These are phyloP conservation scores for Apostichopus leukothele DNA, from an alignment of 53 echinoderm and acorn worm species.

Conservation along the genomic window DNA sequence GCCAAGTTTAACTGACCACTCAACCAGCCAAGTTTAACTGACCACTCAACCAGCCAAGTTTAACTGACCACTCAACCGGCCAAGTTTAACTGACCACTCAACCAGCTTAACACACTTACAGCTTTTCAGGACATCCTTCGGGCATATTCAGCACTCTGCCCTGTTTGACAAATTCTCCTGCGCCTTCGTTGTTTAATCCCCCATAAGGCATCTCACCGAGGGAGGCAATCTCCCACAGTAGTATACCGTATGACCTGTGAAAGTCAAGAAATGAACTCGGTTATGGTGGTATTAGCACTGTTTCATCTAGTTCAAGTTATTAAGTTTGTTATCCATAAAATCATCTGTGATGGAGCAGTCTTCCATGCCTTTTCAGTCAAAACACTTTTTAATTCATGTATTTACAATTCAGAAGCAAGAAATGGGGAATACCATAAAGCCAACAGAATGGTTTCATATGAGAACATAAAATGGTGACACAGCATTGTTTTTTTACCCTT, in stretches of 20 bases:
- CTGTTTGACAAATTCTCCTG: conserved; percentile 85
- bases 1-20: no score
- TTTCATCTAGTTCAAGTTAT: no score
- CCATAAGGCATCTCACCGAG: conserved; percentile 89
- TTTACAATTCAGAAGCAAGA: no score
- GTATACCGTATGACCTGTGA: conserved; percentile 89
- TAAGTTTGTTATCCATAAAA: background rate
- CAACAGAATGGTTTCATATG: no score
- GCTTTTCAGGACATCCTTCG: conserved; percentile 80
- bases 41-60: no score
- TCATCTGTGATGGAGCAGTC: background rate
- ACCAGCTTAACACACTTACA: conserved; percentile 61
- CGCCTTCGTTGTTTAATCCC: conserved; percentile 92
- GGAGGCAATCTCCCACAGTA: conserved; percentile 96
- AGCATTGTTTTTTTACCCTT: no score
- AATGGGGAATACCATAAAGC: no score
- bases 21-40: no score
- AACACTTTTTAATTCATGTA: background rate
- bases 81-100: no score
- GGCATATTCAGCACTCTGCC: conserved; percentile 78
- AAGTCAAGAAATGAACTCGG: background rate
- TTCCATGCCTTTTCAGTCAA: background rate
- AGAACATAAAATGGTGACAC: no score
- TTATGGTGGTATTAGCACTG: no score
- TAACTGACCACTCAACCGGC: no score